These are phyloP conservation scores for Mimas tiliae DNA, from an alignment of 2,888 invertebrate genomes.

Conservation along the genomic window DNA sequence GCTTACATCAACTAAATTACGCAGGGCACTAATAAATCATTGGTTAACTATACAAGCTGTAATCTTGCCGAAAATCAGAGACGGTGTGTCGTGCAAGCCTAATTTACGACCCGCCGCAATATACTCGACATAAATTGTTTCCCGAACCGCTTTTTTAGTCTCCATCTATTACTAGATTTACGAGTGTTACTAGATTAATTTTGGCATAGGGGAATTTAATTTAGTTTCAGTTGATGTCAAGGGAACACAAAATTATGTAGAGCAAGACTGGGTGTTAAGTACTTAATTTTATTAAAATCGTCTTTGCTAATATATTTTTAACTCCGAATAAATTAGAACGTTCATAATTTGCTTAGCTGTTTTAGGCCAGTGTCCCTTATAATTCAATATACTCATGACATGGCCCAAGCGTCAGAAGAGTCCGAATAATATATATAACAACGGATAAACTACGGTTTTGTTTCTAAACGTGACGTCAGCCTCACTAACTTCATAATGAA, in stretches of 20 bases:
- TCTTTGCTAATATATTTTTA: no score
- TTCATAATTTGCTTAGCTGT: no score
- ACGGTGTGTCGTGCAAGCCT: neutral
- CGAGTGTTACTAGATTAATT: neutral
- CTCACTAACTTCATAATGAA: no score
- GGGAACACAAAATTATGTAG: no score
- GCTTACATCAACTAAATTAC: slow-evolving; percentile 9
- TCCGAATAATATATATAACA: neutral
- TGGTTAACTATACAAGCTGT: slow-evolving; percentile 4
- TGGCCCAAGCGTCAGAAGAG: neutral
- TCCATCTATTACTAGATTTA: neutral
- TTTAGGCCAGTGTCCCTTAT: no score
- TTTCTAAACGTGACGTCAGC: no score
- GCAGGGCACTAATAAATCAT: slow-evolving; percentile 12
- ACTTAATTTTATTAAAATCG: no score
- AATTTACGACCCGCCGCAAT: neutral
- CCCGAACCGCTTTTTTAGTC: neutral
- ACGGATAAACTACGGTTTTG: no score
- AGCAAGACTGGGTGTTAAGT: no score
- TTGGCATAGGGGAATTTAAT: neutral
- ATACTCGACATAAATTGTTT: slow-evolving; percentile 4
- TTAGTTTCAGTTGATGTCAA: neutral
- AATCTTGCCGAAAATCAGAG: slow-evolving; percentile 20
- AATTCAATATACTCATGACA: no score
- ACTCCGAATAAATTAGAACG: no score